phyloP scores from a whole-genome alignment of 2,888 invertebrate species.

The Drosophila suboccidentalis region DNA sequence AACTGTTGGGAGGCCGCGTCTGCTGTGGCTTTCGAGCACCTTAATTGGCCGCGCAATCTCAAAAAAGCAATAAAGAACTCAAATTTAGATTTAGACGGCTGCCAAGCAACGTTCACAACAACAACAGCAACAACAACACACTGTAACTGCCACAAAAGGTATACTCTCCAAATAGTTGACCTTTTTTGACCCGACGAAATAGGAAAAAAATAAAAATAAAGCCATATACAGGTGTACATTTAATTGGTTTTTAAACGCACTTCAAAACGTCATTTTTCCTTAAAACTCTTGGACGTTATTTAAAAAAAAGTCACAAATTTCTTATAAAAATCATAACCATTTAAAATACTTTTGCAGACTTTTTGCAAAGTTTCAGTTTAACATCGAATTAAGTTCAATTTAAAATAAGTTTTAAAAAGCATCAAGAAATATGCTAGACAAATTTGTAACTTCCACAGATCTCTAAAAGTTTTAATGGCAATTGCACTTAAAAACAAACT shows the following conservation, averaged over 20 bases:
- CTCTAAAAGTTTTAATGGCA: too few species aligned
- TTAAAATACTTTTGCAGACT: too few species aligned
- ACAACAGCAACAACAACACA: background rate
- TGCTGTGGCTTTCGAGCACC: conserved; percentile 41
- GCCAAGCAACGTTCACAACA: conserved; percentile 27
- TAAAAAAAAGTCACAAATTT: too few species aligned
- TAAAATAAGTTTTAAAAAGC: too few species aligned
- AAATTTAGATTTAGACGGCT: conserved; percentile 46
- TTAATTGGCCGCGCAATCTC: conserved; percentile 57
- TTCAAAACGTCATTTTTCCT: too few species aligned
- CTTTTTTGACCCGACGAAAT: conserved; percentile 9
- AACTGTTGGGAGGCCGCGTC: conserved; percentile 33
- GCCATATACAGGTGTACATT: background rate
- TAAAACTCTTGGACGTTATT: too few species aligned
- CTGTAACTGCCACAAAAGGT: conserved; percentile 17
- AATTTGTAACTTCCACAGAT: too few species aligned
- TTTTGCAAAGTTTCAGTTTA: too few species aligned
- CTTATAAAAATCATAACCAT: too few species aligned
- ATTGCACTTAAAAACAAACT: too few species aligned
- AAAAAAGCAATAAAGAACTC: conserved; percentile 53
- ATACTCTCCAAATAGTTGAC: conserved; percentile 15
- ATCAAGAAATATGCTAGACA: too few species aligned
- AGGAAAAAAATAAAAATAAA: background rate
- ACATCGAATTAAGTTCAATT: too few species aligned
- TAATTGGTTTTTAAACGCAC: background rate